Conservation (phyloP, 1,140 invertebrate genomes). For the Megathymus violae region DNA sequence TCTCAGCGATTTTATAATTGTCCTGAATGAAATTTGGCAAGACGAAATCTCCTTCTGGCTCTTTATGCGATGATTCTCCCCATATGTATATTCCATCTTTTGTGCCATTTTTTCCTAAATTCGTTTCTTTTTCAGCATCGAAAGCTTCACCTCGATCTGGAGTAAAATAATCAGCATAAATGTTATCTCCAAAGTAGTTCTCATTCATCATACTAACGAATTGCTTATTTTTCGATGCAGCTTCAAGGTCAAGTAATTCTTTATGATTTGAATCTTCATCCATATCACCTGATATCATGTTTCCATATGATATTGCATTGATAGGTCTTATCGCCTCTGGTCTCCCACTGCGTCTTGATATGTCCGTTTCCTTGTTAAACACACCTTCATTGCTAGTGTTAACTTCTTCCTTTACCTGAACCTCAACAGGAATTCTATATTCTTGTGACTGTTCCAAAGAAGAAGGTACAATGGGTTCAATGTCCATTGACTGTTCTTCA, state of each 20-base stretch:
- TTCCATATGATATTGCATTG: constrained; percentile 75
- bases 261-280: constrained; percentile 68
- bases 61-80: constrained; percentile 73
- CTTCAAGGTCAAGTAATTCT: constrained; percentile 67
- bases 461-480: constrained; percentile 62
- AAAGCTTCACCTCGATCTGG: constrained; percentile 77
- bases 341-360: constrained; percentile 49
- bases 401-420: constrained; percentile 72
- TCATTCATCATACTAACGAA: constrained; percentile 79
- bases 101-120: constrained; percentile 50
- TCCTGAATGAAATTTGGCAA: constrained; percentile 78
- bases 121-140: constrained; percentile 65
- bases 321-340: constrained; percentile 71
- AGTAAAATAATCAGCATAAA: constrained; percentile 76
- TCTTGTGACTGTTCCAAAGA: constrained; percentile 45
- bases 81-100: constrained; percentile 73
- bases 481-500: constrained; percentile 74
- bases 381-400: constrained; percentile 64
- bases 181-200: constrained; percentile 79
- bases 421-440: constrained; percentile 48
- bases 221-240: constrained; percentile 72
- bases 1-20: constrained; percentile 74
- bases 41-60: constrained; percentile 71
- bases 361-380: constrained; percentile 59
- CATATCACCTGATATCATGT: constrained; percentile 61